Base-by-base conservation (phyloP, 2,113 vertebrate genomes). In the Poeciliopsis turrubarensis region DNA sequence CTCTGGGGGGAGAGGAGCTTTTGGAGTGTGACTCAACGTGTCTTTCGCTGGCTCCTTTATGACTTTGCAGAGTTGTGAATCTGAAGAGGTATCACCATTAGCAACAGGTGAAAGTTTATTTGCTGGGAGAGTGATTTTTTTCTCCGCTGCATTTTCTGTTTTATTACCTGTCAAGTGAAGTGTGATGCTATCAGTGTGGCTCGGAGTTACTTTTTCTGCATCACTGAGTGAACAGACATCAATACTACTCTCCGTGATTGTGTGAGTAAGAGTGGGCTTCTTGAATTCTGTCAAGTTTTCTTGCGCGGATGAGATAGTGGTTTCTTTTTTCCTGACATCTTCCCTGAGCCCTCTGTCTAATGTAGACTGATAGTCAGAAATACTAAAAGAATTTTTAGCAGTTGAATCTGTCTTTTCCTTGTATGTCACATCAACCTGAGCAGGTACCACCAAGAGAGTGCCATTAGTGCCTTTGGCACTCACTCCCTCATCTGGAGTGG, bases 11-110 rank as follows among this genome's bases (percentile, higher is more conserved):
- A 68, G 10, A n/a, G 65, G 5, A 32, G 34, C 1, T 72, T 91
- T 87, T 27, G 27, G 37, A 82, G 54, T 3, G 63, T 27, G 81
- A 75, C 69, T 80, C 0, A 31, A 64, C 37, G 80, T 86, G 15
- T 66, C 61, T 15, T n/a, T 44, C 27, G 39, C 29, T 15, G 7
- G 19, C 68, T 82, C 70, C 31, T 79, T 73, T 67, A 44, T 86
- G 15, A 72, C 30, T 47, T 30, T 57, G 17, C 2, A 3, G 13
- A 54, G 6, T 29, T 79, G 72, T 17, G 77, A 44, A 41, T 51
- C 60, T 25, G 60, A 11, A 14, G 32, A 7, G 2, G 70, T 57
- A 15, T 83, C 79, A 2, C 79, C 63, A 70, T 85, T 89, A 54
- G 64, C 66, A 71, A 70, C 22, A 11, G 51, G 37, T 54, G 78